Evolutionary conservation across 2,888 invertebrate species (phyloP), one percentile per base, ranked within the genome.

Genomic region (Blera fallax): DNA sequence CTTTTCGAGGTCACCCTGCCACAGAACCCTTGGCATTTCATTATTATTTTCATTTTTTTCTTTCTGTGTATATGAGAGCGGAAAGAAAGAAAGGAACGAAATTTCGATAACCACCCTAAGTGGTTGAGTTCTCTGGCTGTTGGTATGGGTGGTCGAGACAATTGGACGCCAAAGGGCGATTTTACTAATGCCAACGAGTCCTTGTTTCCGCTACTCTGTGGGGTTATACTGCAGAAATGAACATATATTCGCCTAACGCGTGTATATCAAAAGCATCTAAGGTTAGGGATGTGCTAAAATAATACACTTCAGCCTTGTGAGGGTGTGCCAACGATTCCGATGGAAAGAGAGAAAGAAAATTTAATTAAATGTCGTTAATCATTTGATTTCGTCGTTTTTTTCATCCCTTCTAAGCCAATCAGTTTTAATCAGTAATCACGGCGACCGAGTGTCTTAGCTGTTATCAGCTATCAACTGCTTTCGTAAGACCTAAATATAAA

Each of bases 91-190:
- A 32, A 56, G 16, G 24, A 45, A 64, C 27, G 48, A 32, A 60
- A 70, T 80, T 80, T 80, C 62, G 80, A 84, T 76, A 80, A 60
- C 74, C 70, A 84, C 84, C 80, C 84, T 58, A 70, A 83, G 73
- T 70, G 69, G 78, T 65, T 50, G 70, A 18, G 56, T 70, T 58
- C 24, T n/a, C 29, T 29, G 18, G 48, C 34, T 69, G 50, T 10
- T 74, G 70, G 84, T 84, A 70, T 84, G 84, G 37, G 84, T 80
- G 69, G 16, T 80, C 84, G 84, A 84, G 84, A 84, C 84, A 84
- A 84, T 84, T 84, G 84, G 84, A 80, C 84, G 84, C 84, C 84
- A 65, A 80, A 70, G 74, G 74, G 69, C 74, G 84, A 74, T 79
- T 80, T 74, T 48, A 64, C 56, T 73, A 64, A 73, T 84, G 73